Evolutionary conservation across 64 coral and sea anemone species (phyloP), one percentile per base, ranked within the genome.

Genomic region (Actinia tenebrosa): DNA sequence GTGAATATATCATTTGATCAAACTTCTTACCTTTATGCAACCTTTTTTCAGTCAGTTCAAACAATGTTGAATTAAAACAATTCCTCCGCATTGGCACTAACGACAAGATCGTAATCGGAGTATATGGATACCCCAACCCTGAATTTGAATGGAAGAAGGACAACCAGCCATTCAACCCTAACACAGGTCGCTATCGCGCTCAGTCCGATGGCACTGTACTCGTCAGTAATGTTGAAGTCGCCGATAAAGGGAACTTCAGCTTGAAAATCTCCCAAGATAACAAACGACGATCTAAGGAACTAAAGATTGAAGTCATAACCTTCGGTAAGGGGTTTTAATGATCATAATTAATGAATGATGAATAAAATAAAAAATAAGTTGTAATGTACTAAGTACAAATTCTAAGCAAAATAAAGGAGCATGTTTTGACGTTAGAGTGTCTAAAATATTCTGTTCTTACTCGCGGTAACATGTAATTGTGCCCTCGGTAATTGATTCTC

Each of bases 221-320:
- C 53, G 60, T 91, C 10, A 58, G 3, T 3, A 56, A 75, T 19
- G 90, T 91, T 10, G 25, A 54, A 60, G 15, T 71, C 19, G n/a
- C 22, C 17, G 90, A 91, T n/a, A 43, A 56, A 83, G 90, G 86
- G 5, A 91, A 91, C 25, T 91, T 80, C 25, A 87, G 77, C 8
- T 71, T 64, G 14, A 1, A 0, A 15, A 82, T 91, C 19, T 10
- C 30, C 4, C 84, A 87, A 83, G 10, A 61, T 13, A 52, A 20
- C 8, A 18, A 4, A 45, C 53, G 44, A 14, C 11, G n/a, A n/a
- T 19, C 9, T 7, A 16, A 45, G 10, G 10, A 19, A 15, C 8
- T 37, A 3, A 72, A 75, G 45, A 91, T 91, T 69, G 85, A 91
- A 80, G 90, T 87, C 5, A 71, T 83, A 37, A 53, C 46, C 53